Percentiles rank a stretch among this genome's conserved stretches.
phyloP scores from a whole-genome alignment of 2,888 invertebrate species.

The Neocrepidodera transversa region DNA sequence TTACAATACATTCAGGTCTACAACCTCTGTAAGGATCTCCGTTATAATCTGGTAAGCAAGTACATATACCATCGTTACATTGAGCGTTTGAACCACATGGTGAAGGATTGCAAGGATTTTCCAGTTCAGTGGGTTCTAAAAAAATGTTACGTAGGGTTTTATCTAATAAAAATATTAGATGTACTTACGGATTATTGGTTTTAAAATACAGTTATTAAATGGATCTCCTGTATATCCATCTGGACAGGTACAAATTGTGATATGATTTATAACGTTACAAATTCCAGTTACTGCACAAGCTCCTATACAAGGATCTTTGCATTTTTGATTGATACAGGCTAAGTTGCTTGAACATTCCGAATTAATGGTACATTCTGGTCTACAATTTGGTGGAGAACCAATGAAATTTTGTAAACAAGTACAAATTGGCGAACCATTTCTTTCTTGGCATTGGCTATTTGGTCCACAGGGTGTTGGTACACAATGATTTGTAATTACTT shows the following conservation, averaged over 20 bases:
- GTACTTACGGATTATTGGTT: slow-evolving; percentile 60
- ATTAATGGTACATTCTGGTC: slow-evolving; percentile 79
- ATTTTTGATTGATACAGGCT: slow-evolving; percentile 77
- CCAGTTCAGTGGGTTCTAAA: slow-evolving; percentile 49
- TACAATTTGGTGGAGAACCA: slow-evolving; percentile 79
- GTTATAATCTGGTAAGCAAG: slow-evolving; percentile 73
- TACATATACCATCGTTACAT: slow-evolving; percentile 71
- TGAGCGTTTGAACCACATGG: slow-evolving; percentile 73
- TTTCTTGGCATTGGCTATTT: slow-evolving; percentile 75
- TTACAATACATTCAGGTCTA: slow-evolving; percentile 80
- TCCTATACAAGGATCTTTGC: slow-evolving; percentile 78
- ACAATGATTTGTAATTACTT: slow-evolving; percentile 66
- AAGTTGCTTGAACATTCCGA: slow-evolving; percentile 75
- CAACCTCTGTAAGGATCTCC: slow-evolving; percentile 80
- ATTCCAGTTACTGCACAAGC: slow-evolving; percentile 76
- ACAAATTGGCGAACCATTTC: slow-evolving; percentile 73
- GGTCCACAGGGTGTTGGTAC: slow-evolving; percentile 81
- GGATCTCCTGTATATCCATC: slow-evolving; percentile 79
- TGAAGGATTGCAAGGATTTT: slow-evolving; percentile 76
- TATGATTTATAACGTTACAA: slow-evolving; percentile 77
- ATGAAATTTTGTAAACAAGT: slow-evolving; percentile 74
- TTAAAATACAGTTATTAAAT: slow-evolving; percentile 70
- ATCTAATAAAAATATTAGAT: no score
- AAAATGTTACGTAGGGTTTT: no score
- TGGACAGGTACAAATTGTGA: slow-evolving; percentile 78